Conservation (phyloP, 1,140 invertebrate genomes). For the Neoseiulus cucumeris region DNA sequence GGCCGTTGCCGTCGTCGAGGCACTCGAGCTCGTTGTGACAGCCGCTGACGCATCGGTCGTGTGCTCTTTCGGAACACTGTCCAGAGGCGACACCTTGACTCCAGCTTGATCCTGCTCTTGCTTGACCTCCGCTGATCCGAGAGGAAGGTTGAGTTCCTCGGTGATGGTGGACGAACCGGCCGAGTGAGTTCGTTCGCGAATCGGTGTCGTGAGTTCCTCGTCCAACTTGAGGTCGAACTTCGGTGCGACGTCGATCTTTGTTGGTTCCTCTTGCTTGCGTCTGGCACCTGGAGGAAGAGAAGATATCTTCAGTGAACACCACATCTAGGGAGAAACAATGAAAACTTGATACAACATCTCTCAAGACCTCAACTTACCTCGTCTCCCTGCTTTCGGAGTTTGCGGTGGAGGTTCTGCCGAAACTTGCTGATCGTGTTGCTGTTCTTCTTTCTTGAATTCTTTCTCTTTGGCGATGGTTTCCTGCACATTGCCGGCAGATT, state of each 20-base stretch:
- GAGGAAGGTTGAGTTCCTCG: neutral
- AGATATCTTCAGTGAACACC: neutral
- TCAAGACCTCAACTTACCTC: neutral
- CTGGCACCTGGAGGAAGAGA: neutral
- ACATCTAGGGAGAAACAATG: neutral
- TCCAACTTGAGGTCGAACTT: constrained; percentile 15
- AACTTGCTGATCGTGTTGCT: neutral
- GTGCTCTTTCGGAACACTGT: neutral
- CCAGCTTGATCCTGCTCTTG: neutral
- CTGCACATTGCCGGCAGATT: constrained; percentile 13
- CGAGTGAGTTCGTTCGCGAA: neutral
- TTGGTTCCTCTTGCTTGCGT: constrained; percentile 1
- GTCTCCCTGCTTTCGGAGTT: neutral
- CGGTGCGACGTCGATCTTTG: neutral
- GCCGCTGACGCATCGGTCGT: neutral
- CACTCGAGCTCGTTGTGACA: neutral
- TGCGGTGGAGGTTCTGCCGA: neutral
- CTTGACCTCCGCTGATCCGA: neutral
- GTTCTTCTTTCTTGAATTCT: neutral
- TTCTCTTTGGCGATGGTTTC: constrained; percentile 12
- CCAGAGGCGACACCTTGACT: neutral
- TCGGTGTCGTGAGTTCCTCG: constrained; percentile 11
- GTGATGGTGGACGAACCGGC: neutral
- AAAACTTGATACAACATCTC: neutral
- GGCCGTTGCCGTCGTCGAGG: too few species aligned